These are phyloP conservation scores for Tokudaia muenninki DNA, from an alignment of 2,797 vertebrate species.

Conservation along the genomic window DNA sequence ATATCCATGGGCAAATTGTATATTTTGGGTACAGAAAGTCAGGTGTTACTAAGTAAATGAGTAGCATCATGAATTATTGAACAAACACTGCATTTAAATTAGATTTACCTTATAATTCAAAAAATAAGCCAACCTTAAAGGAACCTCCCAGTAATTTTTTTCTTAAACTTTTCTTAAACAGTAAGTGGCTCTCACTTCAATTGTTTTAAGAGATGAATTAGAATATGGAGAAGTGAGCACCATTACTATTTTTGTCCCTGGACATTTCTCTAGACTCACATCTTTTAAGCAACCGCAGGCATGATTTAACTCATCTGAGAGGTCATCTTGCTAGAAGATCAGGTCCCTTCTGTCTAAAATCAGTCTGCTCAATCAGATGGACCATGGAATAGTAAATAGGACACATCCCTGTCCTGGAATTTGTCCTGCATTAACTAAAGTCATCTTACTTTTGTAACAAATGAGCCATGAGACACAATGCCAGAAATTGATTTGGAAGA, in stretches of 20 bases:
- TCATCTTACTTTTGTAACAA: conserved; percentile 71
- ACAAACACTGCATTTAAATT: conserved; percentile 80
- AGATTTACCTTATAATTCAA: conserved; percentile 76
- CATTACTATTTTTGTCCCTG: conserved; percentile 26
- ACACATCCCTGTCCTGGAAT: conserved; percentile 31
- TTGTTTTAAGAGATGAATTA: conserved; percentile 55
- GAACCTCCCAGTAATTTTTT: conserved; percentile 68
- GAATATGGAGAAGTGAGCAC: conserved; percentile 5
- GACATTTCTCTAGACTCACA: conserved; percentile 37
- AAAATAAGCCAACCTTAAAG: conserved; percentile 72
- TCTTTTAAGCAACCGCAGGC: conserved; percentile 57
- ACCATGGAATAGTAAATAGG: conserved; percentile 41
- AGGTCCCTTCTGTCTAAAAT: conserved; percentile 57
- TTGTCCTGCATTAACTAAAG: conserved; percentile 72
- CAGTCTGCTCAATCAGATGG: conserved; percentile 74
- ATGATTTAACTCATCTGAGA: conserved; percentile 69
- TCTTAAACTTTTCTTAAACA: background rate
- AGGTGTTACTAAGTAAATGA: conserved; percentile 82
- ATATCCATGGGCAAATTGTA: conserved; percentile 74
- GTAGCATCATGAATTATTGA: conserved; percentile 77
- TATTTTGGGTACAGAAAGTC: conserved; percentile 80
- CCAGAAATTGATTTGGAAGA: conserved; percentile 68
- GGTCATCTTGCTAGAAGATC: conserved; percentile 64
- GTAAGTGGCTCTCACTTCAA: background rate
- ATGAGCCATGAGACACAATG: conserved; percentile 65